Conservation (phyloP, 2,888 invertebrate species). For the Amphipoea lucens region DNA sequence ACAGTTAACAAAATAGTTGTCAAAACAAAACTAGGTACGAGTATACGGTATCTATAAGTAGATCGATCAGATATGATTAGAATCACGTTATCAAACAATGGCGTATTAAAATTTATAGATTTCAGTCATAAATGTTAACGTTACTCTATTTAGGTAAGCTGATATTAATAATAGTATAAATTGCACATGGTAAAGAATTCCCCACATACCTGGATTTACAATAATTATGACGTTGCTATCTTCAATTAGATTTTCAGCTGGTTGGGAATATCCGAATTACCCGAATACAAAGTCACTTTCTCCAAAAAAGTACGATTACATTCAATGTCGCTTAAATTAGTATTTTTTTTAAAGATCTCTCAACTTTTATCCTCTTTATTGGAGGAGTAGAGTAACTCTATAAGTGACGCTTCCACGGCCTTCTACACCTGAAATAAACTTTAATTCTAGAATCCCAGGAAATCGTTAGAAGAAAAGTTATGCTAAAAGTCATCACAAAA, state of each 20-base stretch:
- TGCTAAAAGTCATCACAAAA: background rate
- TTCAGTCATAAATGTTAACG: background rate
- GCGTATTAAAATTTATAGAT: constrained; percentile 26
- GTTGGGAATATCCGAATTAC: background rate
- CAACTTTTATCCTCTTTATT: background rate
- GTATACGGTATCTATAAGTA: constrained; percentile 18
- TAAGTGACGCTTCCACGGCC: no score
- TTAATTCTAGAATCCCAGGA: background rate
- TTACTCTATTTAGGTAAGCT: background rate
- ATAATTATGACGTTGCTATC: background rate
- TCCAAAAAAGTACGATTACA: background rate
- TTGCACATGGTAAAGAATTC: background rate
- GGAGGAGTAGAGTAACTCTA: background rate
- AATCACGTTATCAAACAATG: constrained; percentile 38
- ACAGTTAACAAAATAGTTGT: constrained; percentile 15
- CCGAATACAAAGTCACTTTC: background rate
- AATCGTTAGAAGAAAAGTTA: background rate
- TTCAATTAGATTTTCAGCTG: background rate
- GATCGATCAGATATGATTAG: constrained; percentile 41
- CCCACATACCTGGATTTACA: background rate
- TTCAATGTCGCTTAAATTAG: background rate
- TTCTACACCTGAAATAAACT: no score
- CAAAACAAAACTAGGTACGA: constrained; percentile 10
- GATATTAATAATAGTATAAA: background rate
- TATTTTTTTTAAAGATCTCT: background rate